These are phyloP conservation scores for Tiphia femorata DNA, from an alignment of 2,888 invertebrate species.

Conservation along the genomic window DNA sequence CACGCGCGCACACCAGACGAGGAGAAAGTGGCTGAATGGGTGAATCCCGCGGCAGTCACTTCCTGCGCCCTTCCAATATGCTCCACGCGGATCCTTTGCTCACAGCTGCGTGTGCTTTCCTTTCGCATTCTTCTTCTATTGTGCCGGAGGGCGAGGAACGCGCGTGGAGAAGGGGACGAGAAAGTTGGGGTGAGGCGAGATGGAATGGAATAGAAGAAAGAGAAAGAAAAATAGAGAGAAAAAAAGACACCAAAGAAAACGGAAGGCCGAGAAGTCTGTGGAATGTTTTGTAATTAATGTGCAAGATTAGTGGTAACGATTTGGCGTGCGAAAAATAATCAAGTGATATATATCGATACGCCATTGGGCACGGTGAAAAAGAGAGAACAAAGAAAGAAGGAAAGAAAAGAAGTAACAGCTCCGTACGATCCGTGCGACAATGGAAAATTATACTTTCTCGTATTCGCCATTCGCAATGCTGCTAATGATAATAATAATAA, in stretches of 20 bases:
- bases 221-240: background rate
- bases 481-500: slow-evolving; percentile 28
- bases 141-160: no score
- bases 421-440: background rate
- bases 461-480: no score
- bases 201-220: background rate
- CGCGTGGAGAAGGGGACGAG: no score
- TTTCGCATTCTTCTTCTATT: no score
- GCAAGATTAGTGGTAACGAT: slow-evolving; percentile 15
- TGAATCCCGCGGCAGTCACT: no score
- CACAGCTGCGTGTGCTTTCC: no score
- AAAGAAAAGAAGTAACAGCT: slow-evolving; percentile 16
- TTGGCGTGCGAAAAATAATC: slow-evolving; percentile 4
- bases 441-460: no score
- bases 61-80: no score
- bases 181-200: background rate
- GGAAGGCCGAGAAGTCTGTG: slow-evolving; percentile 9
- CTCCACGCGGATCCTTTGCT: no score
- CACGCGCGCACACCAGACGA: no score
- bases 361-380: background rate
- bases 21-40: no score
- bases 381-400: background rate
- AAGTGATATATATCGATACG: background rate
- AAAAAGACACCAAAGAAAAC: slow-evolving; percentile 4
- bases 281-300: slow-evolving; percentile 29